Evolutionary conservation across 2,888 invertebrate species (phyloP), one percentile per base, ranked within the genome.

Genomic region (Agapostemon virescens): DNA sequence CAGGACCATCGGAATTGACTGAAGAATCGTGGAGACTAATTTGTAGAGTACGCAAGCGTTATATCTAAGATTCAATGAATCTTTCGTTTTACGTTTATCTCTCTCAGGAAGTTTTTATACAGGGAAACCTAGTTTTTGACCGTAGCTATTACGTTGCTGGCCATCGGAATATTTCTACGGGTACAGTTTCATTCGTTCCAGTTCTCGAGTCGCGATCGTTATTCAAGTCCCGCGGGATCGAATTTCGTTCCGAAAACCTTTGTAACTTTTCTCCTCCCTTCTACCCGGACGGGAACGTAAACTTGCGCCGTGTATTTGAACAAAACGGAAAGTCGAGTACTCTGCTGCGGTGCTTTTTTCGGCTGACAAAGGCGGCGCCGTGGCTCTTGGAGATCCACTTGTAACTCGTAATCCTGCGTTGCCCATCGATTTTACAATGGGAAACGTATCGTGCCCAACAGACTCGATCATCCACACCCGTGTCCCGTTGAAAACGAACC

Each of bases 261-360:
- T 69, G 69, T 45, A 70, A 49, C 69, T 58, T 58, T 23, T 20
- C 0, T 23, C 66, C 23, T 30, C 33, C 26, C 15, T 11, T 13
- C 13, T 4, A 1, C 7, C 55, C 26, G 6, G 2, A 6, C 63
- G 0, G 36, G 63, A 68, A 63, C 52, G 63, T 61, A 64, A 72
- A 72, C 69, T 69, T 69, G 30, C 69, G 30, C 74, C 55, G n/a
- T 26, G 52, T 64, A 64, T 45, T 58, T 38, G 55, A 69, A 64
- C 74, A 74, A 69, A 77, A 77, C 52, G 69, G 63, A 42, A 64
- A 77, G 42, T 64, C 15, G 40, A n/a, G 20, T 20, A 26, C 40
- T 67, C 58, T 36, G 11, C 20, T 36, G 30, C 33, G 36, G 33
- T 61, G 20, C 66, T 15, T 76, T 30, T 79, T 52, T n/a, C 58